These are phyloP conservation scores for Penaeus monodon DNA, from an alignment of 2,888 invertebrate species.

Conservation along the genomic window DNA sequence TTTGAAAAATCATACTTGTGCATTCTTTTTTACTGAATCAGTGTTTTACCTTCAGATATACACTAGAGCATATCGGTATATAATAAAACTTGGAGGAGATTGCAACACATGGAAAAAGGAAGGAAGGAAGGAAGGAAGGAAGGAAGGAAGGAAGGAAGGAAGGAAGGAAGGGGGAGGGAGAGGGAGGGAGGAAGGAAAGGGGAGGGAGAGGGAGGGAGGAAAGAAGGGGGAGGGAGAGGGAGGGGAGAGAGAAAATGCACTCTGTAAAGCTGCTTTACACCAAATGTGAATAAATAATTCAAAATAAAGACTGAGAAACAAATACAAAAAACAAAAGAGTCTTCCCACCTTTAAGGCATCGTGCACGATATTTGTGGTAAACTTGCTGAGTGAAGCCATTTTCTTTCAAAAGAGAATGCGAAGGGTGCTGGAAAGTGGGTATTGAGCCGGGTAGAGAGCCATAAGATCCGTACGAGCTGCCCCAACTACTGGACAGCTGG, in stretches of 20 bases:
- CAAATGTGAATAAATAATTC: no score
- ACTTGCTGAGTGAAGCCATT: slow-evolving; percentile 98
- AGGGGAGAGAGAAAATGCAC: no score
- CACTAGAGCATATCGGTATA: background rate
- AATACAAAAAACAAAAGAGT: background rate
- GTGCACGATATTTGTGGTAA: slow-evolving; percentile 94
- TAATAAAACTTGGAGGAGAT: background rate
- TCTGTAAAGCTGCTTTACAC: no score
- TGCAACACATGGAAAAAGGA: background rate
- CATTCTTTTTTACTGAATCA: no score
- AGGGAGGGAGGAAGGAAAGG: no score
- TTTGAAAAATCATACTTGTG: no score
- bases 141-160: no score
- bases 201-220: no score
- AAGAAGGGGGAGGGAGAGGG: no score
- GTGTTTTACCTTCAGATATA: no score
- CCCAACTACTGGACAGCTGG: slow-evolving; percentile 79
- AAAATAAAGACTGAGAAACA: no score
- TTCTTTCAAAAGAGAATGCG: slow-evolving; percentile 92
- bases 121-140: background rate
- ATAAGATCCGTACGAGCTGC: slow-evolving; percentile 74
- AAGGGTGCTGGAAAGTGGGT: slow-evolving; percentile 95
- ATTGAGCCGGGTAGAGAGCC: slow-evolving; percentile 78
- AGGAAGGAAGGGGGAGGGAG: no score
- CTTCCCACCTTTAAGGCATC: slow-evolving; percentile 88